Base-by-base conservation (phyloP, 2,113 vertebrate species). In the Percina caprodes region DNA sequence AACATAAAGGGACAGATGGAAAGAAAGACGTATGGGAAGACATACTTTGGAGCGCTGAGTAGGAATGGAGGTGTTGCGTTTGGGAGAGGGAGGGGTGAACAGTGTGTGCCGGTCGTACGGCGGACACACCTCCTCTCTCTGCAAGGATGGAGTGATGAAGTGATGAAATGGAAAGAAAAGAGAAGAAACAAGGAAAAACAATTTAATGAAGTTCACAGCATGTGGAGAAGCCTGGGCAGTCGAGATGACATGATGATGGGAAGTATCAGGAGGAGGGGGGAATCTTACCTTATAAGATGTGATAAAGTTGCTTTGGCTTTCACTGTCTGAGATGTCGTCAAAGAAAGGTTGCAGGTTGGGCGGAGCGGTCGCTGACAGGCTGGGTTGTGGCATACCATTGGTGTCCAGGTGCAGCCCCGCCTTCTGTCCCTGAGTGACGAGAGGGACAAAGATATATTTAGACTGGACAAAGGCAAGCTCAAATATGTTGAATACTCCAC, bases 31-130 rank as follows among this genome's bases (percentile, higher is more conserved):
- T 71, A 79, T 77, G 77, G 52, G 56, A 75, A 77, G 83, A 88
- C 93, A 66, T 96, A 96, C 95, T 95, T 93, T 95, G 85, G 86
- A 90, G 88, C 79, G 90, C n/a, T 80, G 90, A 82, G 91, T 24
- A 81, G 90, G 82, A 78, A 91, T 84, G 79, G 89, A 92, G 82
- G 84, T 80, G 82, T 87, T 94, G 80, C 79, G 89, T 93, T 94
- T 95, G 81, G 95, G 95, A 86, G 94, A 95, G 89, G 93, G 94
- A 91, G 95, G 95, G 80, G 94, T 95, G 91, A 96, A 96, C 69
- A 96, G 89, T 69, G 95, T 94, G 92, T 95, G 95, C 8, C 92
- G 92, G 89, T 96, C 95, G 58, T 95, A 95, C 69, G 92, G 88
- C 65, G 74, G 88, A 92, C 94, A 94, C 87, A 81, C 89, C 69